Evolutionary conservation across 2,888 invertebrate genomes (phyloP).

Genomic region (Chaitophorus viminalis): DNA sequence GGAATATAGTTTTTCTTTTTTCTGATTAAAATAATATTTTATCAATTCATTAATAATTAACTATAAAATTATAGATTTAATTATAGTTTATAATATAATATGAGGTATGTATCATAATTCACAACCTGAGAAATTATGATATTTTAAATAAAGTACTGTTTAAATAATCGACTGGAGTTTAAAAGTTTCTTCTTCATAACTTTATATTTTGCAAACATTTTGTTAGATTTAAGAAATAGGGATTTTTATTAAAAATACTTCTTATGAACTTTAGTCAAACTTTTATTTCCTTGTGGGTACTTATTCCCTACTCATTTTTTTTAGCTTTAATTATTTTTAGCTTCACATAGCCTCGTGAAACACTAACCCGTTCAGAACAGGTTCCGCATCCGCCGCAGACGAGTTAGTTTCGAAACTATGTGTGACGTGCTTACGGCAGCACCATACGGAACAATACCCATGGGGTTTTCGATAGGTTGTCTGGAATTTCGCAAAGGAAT

Average conservation of each 20-base stretch:
- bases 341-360: neutral
- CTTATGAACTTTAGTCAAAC: neutral
- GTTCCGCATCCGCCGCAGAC: constrained; percentile 46
- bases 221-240: too few species aligned
- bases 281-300: constrained; percentile 11
- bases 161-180: too few species aligned
- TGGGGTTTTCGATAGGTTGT: constrained; percentile 20
- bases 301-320: neutral
- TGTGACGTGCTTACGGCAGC: constrained; percentile 10
- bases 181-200: neutral
- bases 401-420: constrained; percentile 51
- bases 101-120: too few species aligned
- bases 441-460: constrained; percentile 46
- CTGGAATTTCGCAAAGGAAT: constrained; percentile 59
- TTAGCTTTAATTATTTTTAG: constrained; percentile 23
- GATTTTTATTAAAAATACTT: too few species aligned
- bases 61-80: too few species aligned
- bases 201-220: neutral
- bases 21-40: neutral
- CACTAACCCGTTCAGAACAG: constrained; percentile 43
- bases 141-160: too few species aligned
- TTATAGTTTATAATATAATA: too few species aligned
- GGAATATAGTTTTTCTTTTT: neutral
- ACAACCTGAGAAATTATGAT: too few species aligned
- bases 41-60: neutral